Base-by-base conservation (phyloP, 2,888 invertebrate genomes). In the Amphipoea lucens region DNA sequence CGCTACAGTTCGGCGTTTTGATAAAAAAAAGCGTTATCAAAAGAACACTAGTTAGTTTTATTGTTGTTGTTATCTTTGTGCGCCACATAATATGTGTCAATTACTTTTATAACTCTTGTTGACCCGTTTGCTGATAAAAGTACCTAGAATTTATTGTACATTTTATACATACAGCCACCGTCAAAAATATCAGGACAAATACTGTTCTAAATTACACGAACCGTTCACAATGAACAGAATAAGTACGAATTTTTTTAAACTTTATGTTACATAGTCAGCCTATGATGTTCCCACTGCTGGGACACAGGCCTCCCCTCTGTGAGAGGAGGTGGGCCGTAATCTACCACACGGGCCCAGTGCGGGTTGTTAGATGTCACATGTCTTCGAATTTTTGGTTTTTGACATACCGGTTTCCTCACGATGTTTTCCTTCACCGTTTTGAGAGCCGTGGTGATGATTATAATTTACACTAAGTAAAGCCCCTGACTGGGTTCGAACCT, bases 51-150 rank as follows among this genome's bases (percentile, higher is more conserved):
- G 48, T 81, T n/a, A 68, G 57, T 81, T 82, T 65, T 82, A 81
- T 82, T 81, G 82, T 63, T 68, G 45, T 66, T 66, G 45, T 51
- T 81, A 76, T 76, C 81, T 76, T 54, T 82, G 42, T 70, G 23
- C 82, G 63, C n/a, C 81, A 69, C 48, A 40, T 82, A 45, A 9
- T 45, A 51, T 60, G 51, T 66, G 83, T 76, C 76, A 82, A 57
- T 74, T 79, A 76, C 67, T 76, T 76, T 62, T 81, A 40, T 74
- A 76, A 62, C 70, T 57, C 12, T 68, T 60, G 42, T 74, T 76
- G 69, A 80, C 62, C 81, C 29, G 23, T 40, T 79, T n/a, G 14
- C 14, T 54, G 70, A 71, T 76, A 84, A 73, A 76, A 11, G 40
- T 60, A 69, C 12, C 4, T 36, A 62, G 36, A 42, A 57, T 74